Conservation (phyloP, 2,888 invertebrate genomes). For the Zonitis immaculata region DNA sequence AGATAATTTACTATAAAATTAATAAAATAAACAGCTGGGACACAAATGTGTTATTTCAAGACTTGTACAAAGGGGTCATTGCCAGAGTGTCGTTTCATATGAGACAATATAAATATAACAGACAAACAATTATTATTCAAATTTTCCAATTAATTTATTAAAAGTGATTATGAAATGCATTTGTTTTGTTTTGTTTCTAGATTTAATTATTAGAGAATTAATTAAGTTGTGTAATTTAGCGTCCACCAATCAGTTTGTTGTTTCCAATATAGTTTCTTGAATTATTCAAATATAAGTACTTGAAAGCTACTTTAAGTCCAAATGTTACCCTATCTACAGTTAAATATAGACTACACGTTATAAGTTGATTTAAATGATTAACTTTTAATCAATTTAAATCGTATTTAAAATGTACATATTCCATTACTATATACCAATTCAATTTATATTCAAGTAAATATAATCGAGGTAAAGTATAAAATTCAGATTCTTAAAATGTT, state of each 20-base stretch:
- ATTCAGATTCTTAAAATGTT: too few relatives aligned
- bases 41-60: background rate
- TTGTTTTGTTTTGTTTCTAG: too few relatives aligned
- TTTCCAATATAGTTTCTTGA: background rate
- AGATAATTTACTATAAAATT: background rate
- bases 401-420: background rate
- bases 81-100: background rate
- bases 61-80: background rate
- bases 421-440: background rate
- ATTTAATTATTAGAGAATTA: background rate
- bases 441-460: background rate
- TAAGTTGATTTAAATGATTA: background rate
- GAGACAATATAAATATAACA: background rate
- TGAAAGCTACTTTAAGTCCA: background rate
- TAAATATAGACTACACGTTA: too few relatives aligned
- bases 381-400: background rate
- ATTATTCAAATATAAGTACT: background rate
- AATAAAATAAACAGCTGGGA: background rate
- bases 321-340: too few relatives aligned
- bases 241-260: too few relatives aligned
- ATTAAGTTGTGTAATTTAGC: background rate
- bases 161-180: too few relatives aligned
- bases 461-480: too few relatives aligned
- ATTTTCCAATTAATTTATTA: too few relatives aligned
- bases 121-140: background rate